Evolutionary conservation across 2,797 vertebrate genomes (phyloP).

Genomic region (Schizopygopsis malacanthus): DNA sequence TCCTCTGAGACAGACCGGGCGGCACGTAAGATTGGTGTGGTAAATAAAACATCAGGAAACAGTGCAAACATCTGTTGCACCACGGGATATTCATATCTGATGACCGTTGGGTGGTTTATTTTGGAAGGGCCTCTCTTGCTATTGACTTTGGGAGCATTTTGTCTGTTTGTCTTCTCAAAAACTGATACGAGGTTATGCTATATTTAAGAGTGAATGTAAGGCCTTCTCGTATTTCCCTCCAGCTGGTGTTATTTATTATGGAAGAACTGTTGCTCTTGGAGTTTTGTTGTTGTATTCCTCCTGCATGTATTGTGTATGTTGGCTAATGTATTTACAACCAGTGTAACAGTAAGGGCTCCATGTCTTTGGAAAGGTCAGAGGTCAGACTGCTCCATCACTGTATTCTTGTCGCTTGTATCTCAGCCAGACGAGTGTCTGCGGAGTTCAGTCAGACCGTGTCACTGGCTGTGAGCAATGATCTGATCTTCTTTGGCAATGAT

Average conservation of each 20-base stretch:
- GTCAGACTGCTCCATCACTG: slow-evolving; percentile 6
- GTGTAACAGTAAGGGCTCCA: neutral
- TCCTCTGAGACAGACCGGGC: slow-evolving; percentile 21
- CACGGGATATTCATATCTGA: slow-evolving; percentile 46
- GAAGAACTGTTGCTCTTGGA: slow-evolving; percentile 32
- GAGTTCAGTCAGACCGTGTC: neutral
- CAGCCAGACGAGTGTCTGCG: neutral
- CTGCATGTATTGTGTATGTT: slow-evolving; percentile 14
- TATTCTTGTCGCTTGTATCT: slow-evolving; percentile 36
- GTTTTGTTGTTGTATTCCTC: slow-evolving; percentile 20
- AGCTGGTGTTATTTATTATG: slow-evolving; percentile 28
- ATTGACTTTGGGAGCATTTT: slow-evolving; percentile 51
- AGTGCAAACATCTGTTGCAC: slow-evolving; percentile 46
- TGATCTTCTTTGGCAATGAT: slow-evolving; percentile 8
- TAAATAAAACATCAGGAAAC: slow-evolving; percentile 41
- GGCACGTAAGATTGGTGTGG: slow-evolving; percentile 24
- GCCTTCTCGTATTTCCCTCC: neutral
- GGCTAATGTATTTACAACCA: slow-evolving; percentile 5
- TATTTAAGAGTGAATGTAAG: slow-evolving; percentile 27
- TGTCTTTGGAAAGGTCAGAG: slow-evolving; percentile 34
- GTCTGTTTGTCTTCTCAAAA: slow-evolving; percentile 45
- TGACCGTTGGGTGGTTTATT: slow-evolving; percentile 44
- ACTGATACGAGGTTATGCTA: slow-evolving; percentile 21
- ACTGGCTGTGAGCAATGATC: slow-evolving; percentile 3
- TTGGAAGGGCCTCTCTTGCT: slow-evolving; percentile 40